Conservation (phyloP, 2,888 invertebrate genomes). For the Torymus texanus region DNA sequence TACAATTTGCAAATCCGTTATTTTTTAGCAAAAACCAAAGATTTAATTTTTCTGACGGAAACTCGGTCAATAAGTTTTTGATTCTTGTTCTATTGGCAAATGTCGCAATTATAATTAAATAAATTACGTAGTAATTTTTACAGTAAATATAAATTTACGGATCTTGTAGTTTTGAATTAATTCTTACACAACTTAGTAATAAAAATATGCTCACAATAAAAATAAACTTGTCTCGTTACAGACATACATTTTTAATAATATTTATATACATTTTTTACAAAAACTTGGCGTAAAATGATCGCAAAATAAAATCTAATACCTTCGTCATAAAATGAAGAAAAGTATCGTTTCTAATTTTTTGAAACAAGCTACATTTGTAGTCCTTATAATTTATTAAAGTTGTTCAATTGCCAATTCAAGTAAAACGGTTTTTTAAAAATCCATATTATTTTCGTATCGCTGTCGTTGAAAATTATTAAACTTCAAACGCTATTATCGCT, state of each 20-base stretch:
- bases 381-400: too few relatives aligned
- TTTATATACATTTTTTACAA: conserved; percentile 15
- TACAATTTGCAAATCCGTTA: too few relatives aligned
- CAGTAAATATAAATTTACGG: background rate
- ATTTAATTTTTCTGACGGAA: background rate
- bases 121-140: background rate
- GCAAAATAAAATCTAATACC: background rate
- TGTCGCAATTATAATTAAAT: conserved; percentile 1
- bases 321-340: background rate
- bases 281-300: background rate
- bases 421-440: too few relatives aligned
- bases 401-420: too few relatives aligned
- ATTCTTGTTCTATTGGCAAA: background rate
- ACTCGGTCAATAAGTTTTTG: conserved; percentile 6
- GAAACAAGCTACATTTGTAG: background rate
- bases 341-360: conserved; percentile 20
- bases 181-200: background rate
- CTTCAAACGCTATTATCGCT: background rate
- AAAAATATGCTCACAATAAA: background rate
- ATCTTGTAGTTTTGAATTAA: conserved; percentile 5
- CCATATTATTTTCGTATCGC: too few relatives aligned
- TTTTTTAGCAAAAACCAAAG: too few relatives aligned
- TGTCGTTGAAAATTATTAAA: too few relatives aligned
- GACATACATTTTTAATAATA: background rate
- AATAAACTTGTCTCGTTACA: background rate